Conservation (phyloP, 2,888 invertebrate species). For the Lepidonotus clava region DNA sequence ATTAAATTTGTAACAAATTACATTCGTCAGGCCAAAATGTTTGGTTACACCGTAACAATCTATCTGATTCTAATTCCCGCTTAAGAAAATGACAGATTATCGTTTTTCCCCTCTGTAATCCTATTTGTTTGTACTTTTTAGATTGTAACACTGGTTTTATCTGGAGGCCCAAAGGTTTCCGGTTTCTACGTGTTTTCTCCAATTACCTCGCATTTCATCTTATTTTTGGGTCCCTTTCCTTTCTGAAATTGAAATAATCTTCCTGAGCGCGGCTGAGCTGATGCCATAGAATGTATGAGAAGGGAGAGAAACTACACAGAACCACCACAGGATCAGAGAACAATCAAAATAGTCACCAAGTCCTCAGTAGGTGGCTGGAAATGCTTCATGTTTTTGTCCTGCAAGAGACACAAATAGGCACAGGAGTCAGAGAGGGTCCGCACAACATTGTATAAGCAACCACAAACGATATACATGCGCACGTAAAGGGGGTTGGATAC, state of each 20-base stretch:
- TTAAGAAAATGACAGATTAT: no score
- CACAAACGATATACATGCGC: background rate
- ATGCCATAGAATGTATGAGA: slow-evolving; percentile 9
- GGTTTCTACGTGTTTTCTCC: no score
- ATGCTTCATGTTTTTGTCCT: slow-evolving; percentile 53
- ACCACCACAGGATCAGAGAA: slow-evolving; percentile 29
- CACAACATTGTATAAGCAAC: slow-evolving; percentile 25
- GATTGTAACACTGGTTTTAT: no score
- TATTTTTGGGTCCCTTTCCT: no score
- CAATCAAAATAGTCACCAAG: slow-evolving; percentile 44
- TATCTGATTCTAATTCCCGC: no score
- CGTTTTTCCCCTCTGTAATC: no score
- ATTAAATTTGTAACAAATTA: no score
- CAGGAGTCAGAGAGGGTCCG: slow-evolving; percentile 26
- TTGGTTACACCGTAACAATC: no score
- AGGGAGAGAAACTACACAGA: background rate
- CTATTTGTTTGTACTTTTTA: no score
- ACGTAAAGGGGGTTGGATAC: background rate
- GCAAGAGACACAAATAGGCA: slow-evolving; percentile 46
- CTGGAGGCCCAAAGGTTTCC: no score
- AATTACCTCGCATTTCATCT: no score
- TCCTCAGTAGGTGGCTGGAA: slow-evolving; percentile 43
- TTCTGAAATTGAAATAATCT: background rate
- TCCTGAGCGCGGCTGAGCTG: background rate
- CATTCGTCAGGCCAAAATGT: no score